phyloP scores from a whole-genome alignment of 2,888 invertebrate genomes.

The Hemithea aestivaria region DNA sequence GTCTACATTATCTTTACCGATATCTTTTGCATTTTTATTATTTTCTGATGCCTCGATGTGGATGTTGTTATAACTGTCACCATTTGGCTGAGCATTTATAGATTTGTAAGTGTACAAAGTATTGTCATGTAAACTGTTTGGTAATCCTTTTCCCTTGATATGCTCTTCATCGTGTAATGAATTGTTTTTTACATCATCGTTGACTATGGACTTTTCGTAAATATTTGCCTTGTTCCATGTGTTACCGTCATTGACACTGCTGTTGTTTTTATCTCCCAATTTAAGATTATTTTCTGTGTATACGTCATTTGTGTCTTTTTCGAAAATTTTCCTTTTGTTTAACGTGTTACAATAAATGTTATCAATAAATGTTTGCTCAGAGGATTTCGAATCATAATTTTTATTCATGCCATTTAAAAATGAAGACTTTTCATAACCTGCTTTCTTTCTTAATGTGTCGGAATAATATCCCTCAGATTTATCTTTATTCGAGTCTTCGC shows the following conservation, averaged over 20 bases:
- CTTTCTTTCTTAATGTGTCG: conserved; percentile 50
- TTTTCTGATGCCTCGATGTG: conserved; percentile 22
- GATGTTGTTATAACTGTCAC: conserved; percentile 27
- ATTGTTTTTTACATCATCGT: conserved; percentile 26
- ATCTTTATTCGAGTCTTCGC: conserved; percentile 52
- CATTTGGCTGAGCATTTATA: conserved; percentile 27
- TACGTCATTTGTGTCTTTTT: conserved; percentile 45
- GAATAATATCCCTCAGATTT: conserved; percentile 46
- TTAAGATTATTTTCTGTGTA: conserved; percentile 33
- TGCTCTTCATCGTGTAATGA: conserved; percentile 37
- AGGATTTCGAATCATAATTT: conserved; percentile 39
- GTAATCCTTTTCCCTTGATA: conserved; percentile 37
- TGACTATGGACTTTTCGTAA: conserved; percentile 23
- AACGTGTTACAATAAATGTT: conserved; percentile 57
- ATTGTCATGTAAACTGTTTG: conserved; percentile 56
- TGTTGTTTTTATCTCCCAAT: conserved; percentile 37
- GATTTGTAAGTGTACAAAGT: conserved; percentile 56
- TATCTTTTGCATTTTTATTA: conserved; percentile 25
- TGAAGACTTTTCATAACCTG: conserved; percentile 46
- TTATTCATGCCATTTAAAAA: conserved; percentile 51
- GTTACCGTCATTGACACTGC: conserved; percentile 25
- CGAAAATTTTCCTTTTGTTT: conserved; percentile 63
- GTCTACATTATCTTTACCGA: conserved; percentile 34
- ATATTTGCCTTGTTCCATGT: conserved; percentile 38
- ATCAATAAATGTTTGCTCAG: conserved; percentile 45